phyloP scores from a whole-genome alignment of 2,113 vertebrate genomes.

The Ceuthmochares aereus region DNA sequence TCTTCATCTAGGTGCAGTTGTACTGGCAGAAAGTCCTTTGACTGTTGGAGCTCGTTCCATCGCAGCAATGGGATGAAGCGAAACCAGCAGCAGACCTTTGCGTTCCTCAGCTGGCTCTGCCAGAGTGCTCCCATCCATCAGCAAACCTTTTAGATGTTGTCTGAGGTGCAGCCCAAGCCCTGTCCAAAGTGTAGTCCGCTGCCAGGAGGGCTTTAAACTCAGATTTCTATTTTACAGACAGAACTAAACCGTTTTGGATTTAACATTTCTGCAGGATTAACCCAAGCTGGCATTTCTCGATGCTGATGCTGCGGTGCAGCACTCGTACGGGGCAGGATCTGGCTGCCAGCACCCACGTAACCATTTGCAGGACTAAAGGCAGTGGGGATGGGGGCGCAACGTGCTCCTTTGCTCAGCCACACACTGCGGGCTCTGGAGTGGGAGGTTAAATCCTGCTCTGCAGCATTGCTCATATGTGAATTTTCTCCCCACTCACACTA shows the following conservation, averaged over 20 bases:
- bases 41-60: neutral
- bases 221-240: neutral
- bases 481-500: neutral
- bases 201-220: neutral
- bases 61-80: neutral
- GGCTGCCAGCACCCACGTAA: neutral
- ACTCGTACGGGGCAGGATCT: fast-evolving
- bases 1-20: conserved; percentile 54
- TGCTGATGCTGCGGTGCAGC: neutral
- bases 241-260: neutral
- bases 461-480: fast-evolving
- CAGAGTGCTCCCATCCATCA: neutral
- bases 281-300: neutral
- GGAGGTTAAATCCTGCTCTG: neutral
- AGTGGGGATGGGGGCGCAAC: neutral
- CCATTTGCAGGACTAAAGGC: neutral
- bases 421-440: neutral
- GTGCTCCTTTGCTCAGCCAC: neutral
- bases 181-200: neutral
- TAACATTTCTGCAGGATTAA: neutral
- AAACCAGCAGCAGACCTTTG: conserved; percentile 24
- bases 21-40: conserved; percentile 59
- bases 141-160: neutral
- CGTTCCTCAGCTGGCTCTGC: neutral
- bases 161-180: neutral